Base-by-base conservation (phyloP, 1,140 invertebrate species). In the Triops longicaudatus region DNA sequence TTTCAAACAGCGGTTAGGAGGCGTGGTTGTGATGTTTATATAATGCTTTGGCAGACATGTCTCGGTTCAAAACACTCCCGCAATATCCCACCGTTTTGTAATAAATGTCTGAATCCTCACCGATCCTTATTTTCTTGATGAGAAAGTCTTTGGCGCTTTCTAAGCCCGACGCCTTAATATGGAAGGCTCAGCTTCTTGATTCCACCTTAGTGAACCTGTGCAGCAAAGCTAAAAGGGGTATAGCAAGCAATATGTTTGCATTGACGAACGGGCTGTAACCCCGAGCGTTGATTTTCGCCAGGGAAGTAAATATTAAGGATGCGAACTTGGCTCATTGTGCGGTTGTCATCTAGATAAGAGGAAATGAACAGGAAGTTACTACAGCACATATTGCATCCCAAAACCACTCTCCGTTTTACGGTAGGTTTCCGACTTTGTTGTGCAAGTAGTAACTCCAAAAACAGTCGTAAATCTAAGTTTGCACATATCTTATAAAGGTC, bases 241-340 rank as follows among this genome's bases (percentile, higher is more conserved):
- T 63, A n/a, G 50, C 50, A 63, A n/a, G 50, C 50, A 63, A 63
- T 63, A 63, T 63, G 50, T 63, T 63, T 63, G 4, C 50, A 22
- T 63, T 63, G 50, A 22, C 50, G 22, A 63, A 63, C 10, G 50
- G 17, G 14, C 17, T n/a, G 50, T 63, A 63, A 63, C 50, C n/a
- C 14, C 50, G 22, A 63, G 17, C 50, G 17, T 63, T 63, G 50
- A 63, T 63, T 63, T 63, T 63, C n/a, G 17, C 50, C 50, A 17
- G 6, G 14, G 50, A n/a, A 14, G 50, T 63, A 63, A 63, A 63
- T 22, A 63, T 63, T 63, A 17, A 17, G 31, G 22, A 63, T 63
- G 5, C 17, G 22, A 63, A 63, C 22, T 63, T 63, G 17, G 50
- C 50, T 63, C 50, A 17, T 63, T 63, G 10, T 17, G 50, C 50